Evolutionary conservation across 2,888 invertebrate genomes (phyloP).

Genomic region (Colletes collaris): DNA sequence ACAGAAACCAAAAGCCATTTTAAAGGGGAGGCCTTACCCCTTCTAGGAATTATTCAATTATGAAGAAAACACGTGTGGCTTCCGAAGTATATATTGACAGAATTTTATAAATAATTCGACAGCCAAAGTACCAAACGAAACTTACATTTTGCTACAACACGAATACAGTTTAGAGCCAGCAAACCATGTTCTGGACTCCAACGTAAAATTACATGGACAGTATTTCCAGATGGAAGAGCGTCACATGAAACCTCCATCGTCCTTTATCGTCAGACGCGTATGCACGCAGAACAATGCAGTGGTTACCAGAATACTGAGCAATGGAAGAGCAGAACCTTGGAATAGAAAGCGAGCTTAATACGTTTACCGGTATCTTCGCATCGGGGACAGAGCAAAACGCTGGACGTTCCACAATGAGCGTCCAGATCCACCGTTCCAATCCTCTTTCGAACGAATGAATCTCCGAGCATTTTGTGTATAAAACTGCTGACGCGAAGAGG

Average conservation of each 20-base stretch:
- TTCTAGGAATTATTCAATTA: too few relatives aligned
- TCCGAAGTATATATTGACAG: too few relatives aligned
- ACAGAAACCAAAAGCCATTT: too few relatives aligned
- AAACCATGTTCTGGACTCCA: background rate
- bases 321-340: background rate
- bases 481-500: constrained; percentile 1
- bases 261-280: background rate
- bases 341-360: background rate
- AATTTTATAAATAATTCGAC: too few relatives aligned
- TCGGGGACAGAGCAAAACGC: background rate
- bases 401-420: background rate
- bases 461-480: background rate
- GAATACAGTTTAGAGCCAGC: too few relatives aligned
- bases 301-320: background rate
- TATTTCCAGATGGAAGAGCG: background rate
- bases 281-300: constrained; percentile 13
- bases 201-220: background rate
- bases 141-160: too few relatives aligned
- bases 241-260: background rate
- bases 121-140: too few relatives aligned
- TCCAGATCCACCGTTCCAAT: background rate
- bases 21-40: too few relatives aligned
- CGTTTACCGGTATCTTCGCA: constrained; percentile 3
- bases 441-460: constrained; percentile 5
- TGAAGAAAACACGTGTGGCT: too few relatives aligned